Evolutionary conservation across 2,797 vertebrate species (phyloP), one percentile per base, ranked within the genome.

Genomic region (Enteromius radiatus): DNA sequence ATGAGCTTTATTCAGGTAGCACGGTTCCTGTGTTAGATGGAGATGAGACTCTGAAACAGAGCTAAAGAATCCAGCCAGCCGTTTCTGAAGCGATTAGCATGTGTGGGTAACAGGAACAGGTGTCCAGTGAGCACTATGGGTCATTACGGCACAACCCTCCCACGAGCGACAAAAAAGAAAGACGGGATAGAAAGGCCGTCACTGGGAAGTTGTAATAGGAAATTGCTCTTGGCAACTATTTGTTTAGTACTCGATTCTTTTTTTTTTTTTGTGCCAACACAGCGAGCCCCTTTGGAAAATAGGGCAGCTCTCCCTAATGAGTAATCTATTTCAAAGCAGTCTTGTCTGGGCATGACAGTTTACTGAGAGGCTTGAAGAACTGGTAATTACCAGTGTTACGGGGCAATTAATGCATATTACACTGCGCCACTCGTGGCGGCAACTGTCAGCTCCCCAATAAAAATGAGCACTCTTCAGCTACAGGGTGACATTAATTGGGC

Each of bases 331-430:
- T 98, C 97, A 97, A 97, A 97, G 97, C 96, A 99, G 97, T 97
- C 98, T 97, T 99, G 98, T 98, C 98, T 98, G 98, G 97, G 97
- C 98, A 98, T 99, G 98, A 99, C 97, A 99, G 97, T 99, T 99
- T 98, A 99, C 98, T 96, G 97, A 98, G 97, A 98, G 97, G 96
- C 97, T 98, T 98, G 97, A 97, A 98, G 97, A 99, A 98, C 97
- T 98, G 96, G 97, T 99, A 99, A 99, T 99, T 99, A 99, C 97
- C 97, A 98, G 98, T 98, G 98, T 99, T 99, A 99, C 98, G 96
- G 98, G 97, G 98, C 98, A 99, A 99, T 99, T 99, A 99, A 99
- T 98, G 98, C 98, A 99, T 98, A 99, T 99, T 99, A 99, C 97
- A 99, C 97, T 98, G 97, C 97, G 95, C 96, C 97, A 97, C 97